Evolutionary conservation across 1,140 invertebrate genomes (phyloP).

Genomic region (Drosophila bocki): DNA sequence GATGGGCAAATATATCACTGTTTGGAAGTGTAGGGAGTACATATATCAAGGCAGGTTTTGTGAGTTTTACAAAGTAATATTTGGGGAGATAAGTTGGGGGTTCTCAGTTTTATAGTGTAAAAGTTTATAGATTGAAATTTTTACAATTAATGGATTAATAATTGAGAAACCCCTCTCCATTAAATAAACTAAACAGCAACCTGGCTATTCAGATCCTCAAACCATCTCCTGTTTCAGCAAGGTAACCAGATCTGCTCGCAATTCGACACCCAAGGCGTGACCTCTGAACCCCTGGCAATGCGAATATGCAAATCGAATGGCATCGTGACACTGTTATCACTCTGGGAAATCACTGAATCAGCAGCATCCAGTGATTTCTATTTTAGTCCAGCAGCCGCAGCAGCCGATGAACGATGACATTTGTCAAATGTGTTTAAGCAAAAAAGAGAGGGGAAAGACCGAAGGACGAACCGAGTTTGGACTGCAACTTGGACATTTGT

Average conservation of each 20-base stretch:
- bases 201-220: background rate
- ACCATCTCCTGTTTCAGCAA: slow-evolving; percentile 2
- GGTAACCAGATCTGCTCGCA: slow-evolving; percentile 23
- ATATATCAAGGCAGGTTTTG: slow-evolving; percentile 14
- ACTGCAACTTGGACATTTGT: slow-evolving; percentile 73
- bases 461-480: slow-evolving; percentile 2
- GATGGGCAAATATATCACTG: slow-evolving; percentile 39
- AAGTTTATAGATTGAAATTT: background rate
- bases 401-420: slow-evolving; percentile 55
- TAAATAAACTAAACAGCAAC: background rate
- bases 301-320: slow-evolving; percentile 62
- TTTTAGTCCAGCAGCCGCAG: slow-evolving; percentile 28
- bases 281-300: slow-evolving; percentile 21
- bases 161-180: background rate
- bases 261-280: slow-evolving; percentile 29
- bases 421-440: slow-evolving; percentile 61
- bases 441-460: slow-evolving; percentile 7
- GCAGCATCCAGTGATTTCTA: slow-evolving; percentile 55
- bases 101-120: background rate
- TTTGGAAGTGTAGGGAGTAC: background rate
- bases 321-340: slow-evolving; percentile 66
- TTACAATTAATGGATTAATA: no score
- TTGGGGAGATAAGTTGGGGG: no score
- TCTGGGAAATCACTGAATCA: slow-evolving; percentile 64
- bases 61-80: background rate